Base-by-base conservation (phyloP, 2,888 invertebrate genomes). In the Anaspis maculata region DNA sequence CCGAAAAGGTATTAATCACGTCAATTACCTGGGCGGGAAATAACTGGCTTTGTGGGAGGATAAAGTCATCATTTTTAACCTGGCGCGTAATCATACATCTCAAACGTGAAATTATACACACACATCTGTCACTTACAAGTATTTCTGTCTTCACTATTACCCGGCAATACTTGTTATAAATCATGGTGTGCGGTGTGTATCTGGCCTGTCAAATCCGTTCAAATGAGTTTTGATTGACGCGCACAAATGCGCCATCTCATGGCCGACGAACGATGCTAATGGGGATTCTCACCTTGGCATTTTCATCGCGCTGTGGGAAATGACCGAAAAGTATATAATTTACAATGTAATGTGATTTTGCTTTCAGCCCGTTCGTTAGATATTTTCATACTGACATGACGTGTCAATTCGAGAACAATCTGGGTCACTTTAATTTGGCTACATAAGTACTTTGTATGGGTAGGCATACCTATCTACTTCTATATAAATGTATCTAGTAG, bases 221-320 rank as follows among this genome's bases (percentile, higher is more conserved):
- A 65, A 65, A 64, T 62, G 62, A 65, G 60, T 50, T 51, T 49
- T 65, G 64, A 65, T 65, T 65, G 64, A 65, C 64, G 57, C 52
- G 43, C 59, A n/a, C n/a, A 60, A 61, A 62, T 59, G 48, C 53
- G 51, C 52, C 52, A 49, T 54, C 54, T 55, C 53, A 52, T 52
- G 52, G 39, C n/a, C n/a, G n/a, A n/a, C 40, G 33, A 14, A n/a
- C 21, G 16, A 26, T 30, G 21, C 19, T 30, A 22, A 6, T n/a
- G n/a, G n/a, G n/a, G n/a, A n/a, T n/a, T n/a, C n/a, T n/a, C n/a
- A n/a, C n/a, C n/a, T n/a, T n/a, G n/a, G n/a, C n/a, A n/a, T n/a
- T n/a, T n/a, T n/a, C n/a, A n/a, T n/a, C n/a, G n/a, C n/a, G n/a
- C n/a, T n/a, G n/a, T n/a, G n/a, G n/a, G n/a, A n/a, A n/a, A n/a